Conservation (phyloP, 2,113 vertebrate genomes). For the Isurus oxyrinchus region DNA sequence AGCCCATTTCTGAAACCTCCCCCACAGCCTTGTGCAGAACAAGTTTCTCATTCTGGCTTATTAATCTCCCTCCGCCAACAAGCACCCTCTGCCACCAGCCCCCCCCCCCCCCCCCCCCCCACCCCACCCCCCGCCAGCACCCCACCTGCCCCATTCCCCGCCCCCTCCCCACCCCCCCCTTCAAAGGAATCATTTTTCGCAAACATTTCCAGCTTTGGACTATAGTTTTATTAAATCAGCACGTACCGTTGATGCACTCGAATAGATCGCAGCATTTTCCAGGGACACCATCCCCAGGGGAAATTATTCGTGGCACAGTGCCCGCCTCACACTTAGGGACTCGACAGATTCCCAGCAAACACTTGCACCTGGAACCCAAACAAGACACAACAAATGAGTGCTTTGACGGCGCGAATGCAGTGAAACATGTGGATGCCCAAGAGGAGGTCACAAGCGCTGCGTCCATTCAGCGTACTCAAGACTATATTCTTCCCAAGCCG, state of each 20-base stretch:
- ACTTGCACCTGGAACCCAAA: constrained; percentile 75
- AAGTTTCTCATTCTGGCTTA: not conserved
- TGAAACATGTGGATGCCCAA: not conserved
- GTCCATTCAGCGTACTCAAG: not conserved
- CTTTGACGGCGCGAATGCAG: no score
- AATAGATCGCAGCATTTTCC: constrained; percentile 85
- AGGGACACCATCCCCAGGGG: constrained; percentile 74
- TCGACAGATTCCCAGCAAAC: constrained; percentile 73
- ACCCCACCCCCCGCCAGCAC: not conserved
- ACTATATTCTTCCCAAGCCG: not conserved
- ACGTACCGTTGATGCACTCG: constrained; percentile 82
- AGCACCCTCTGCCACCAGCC: not conserved
- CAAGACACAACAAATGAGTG: not conserved
- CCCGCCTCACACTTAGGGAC: constrained; percentile 74
- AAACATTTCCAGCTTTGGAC: not conserved
- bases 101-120: not conserved
- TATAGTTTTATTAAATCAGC: not conserved
- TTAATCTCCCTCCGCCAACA: not conserved
- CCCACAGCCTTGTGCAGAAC: not conserved
- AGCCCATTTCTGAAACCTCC: not conserved
- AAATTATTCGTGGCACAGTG: constrained; percentile 70
- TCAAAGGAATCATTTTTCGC: not conserved
- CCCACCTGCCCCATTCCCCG: not conserved
- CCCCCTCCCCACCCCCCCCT: not conserved
- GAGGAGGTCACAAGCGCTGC: no score